A percentile compares a stretch with the other conserved stretches of the same genome.
Evolutionary conservation across 2,888 invertebrate species (phyloP).

Genomic region (Trachelus stipa): DNA sequence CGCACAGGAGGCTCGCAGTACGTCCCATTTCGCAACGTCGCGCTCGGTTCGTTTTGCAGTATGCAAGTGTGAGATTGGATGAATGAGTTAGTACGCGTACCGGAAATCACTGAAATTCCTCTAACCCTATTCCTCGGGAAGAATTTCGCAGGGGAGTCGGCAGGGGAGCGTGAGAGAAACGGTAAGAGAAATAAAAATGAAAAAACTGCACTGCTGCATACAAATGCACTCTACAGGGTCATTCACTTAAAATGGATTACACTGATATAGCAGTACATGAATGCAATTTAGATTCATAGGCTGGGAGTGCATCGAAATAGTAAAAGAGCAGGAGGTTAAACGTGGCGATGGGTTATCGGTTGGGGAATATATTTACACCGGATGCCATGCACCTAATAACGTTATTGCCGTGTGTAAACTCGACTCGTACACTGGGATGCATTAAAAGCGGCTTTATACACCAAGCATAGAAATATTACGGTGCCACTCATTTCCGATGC

Average conservation of each 20-base stretch:
- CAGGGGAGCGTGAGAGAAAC: not conserved
- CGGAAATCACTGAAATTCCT: not conserved
- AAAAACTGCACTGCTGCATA: not conserved
- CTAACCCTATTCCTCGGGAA: not conserved
- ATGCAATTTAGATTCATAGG: not conserved
- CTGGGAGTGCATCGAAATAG: not conserved
- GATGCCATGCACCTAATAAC: conserved; percentile 63
- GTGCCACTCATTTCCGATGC: conserved; percentile 59
- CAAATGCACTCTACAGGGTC: not conserved
- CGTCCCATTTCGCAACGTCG: not conserved
- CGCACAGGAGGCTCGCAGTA: not conserved
- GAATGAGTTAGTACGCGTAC: not conserved
- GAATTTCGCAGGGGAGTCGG: not conserved
- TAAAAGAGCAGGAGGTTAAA: not conserved
- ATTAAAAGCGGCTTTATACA: conserved; percentile 55
- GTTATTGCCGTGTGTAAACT: conserved; percentile 63
- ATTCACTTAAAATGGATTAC: not conserved
- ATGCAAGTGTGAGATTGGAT: not conserved
- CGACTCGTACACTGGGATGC: conserved; percentile 39
- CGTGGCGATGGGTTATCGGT: conserved; percentile 36
- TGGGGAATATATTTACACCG: conserved; percentile 59
- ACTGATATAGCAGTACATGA: not conserved
- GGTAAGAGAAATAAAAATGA: not conserved
- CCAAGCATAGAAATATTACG: conserved; percentile 58
- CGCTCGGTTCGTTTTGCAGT: not conserved